Base-by-base conservation (phyloP, 2,113 vertebrate species). In the Menura novaehollandiae region DNA sequence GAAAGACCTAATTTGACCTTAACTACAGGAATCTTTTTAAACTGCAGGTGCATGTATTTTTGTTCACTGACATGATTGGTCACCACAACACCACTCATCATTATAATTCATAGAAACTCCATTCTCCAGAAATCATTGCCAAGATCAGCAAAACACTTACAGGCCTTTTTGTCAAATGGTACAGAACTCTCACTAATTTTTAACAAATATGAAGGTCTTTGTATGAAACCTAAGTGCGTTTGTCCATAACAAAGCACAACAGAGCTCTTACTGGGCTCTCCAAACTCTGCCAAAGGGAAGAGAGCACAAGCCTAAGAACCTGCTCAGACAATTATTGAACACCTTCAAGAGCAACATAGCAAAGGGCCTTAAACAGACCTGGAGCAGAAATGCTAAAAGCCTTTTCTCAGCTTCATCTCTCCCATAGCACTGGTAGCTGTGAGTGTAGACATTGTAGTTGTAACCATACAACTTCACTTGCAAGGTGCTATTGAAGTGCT, bases 361-460 rank as follows among this genome's bases (percentile, higher is more conserved):
- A 53, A 39, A 49, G 10, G 5, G 6, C 51, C 26, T 76, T 32
- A 22, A 75, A 62, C 64, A 46, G 97, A 99, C 99, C 99, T 98
- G 95, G 7, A 98, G 16, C 43, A 99, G 89, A 37, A 93, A 95
- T 3, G 98, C 99, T 88, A 99, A 90, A 85, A 99, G 85, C 80
- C 66, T 98, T 95, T 98, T 99, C 93, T 99, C 98, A 10, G 98
- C 99, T 96, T 99, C 99, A 15, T 99, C 98, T 83, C 98, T 99
- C 55, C 99, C 99, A 1, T 99, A 99, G 96, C 99, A 99, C 87
- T 98, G 98, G 97, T 98, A 99, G 93, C 99, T 99, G 95, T 99
- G 98, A 7, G 99, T 99, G 95, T 99, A 99, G 63, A 99, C 98
- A 1, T 97, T 98, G 96, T 99, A 99, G 15, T 88, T 85, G 23